These are phyloP conservation scores for Oxytorus armatus DNA, from an alignment of 2,888 invertebrate species.

Conservation along the genomic window DNA sequence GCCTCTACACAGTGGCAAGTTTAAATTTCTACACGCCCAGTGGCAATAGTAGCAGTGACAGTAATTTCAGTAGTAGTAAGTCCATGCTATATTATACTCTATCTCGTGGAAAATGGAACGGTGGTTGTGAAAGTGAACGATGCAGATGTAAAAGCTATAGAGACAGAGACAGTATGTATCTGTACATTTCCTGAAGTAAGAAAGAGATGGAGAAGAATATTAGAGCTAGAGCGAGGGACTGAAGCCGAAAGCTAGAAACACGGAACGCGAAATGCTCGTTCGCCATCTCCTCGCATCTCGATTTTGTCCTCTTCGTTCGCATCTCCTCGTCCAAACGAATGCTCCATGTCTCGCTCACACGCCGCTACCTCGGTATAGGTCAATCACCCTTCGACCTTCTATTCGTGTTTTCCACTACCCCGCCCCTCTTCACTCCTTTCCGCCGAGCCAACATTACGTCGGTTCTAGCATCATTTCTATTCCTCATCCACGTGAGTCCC, in stretches of 20 bases:
- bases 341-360: constrained; percentile 24
- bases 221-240: constrained; percentile 49
- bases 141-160: constrained; percentile 27
- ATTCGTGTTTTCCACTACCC: constrained; percentile 32
- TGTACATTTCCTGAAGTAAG: constrained; percentile 8
- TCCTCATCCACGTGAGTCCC: constrained; percentile 26
- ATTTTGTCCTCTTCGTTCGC: constrained; percentile 57
- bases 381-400: constrained; percentile 43
- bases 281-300: constrained; percentile 38
- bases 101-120: constrained; percentile 40
- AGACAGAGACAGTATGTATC: not conserved
- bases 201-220: constrained; percentile 23
- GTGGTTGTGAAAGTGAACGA: constrained; percentile 25
- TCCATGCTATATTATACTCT: constrained; percentile 45
- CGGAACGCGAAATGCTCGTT: constrained; percentile 46
- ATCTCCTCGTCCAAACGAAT: constrained; percentile 10
- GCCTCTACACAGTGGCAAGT: not conserved
- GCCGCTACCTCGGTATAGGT: constrained; percentile 25
- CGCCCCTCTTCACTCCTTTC: constrained; percentile 33
- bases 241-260: constrained; percentile 43
- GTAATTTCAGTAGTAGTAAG: constrained; percentile 46
- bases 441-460: not conserved
- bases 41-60: constrained; percentile 40
- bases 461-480: constrained; percentile 45
- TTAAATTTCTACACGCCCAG: constrained; percentile 14